Percentiles rank a stretch among this genome's conserved stretches.
These are phyloP conservation scores for Calyptomena viridis DNA, from an alignment of 2,113 vertebrate species.

Conservation along the genomic window DNA sequence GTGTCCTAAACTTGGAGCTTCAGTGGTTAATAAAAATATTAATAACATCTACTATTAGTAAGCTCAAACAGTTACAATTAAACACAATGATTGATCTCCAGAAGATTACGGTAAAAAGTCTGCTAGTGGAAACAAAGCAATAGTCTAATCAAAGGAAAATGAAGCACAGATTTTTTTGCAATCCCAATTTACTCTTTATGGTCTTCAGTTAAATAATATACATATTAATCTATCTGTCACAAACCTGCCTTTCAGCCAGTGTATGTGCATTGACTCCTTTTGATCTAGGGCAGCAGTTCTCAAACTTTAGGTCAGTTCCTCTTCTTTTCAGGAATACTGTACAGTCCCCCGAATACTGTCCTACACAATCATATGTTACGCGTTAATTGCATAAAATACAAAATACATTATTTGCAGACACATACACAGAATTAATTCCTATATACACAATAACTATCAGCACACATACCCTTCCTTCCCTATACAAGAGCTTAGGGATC, in stretches of 20 bases:
- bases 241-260: conserved; percentile 15
- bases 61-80: conserved; percentile 27
- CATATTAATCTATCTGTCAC: neutral
- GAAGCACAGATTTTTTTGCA: conserved; percentile 41
- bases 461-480: neutral
- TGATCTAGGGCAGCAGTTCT: conserved; percentile 59
- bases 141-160: conserved; percentile 45
- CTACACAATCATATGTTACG: conserved; percentile 26
- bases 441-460: conserved; percentile 24
- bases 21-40: conserved; percentile 40
- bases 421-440: conserved; percentile 27
- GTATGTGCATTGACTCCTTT: conserved; percentile 12
- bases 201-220: conserved; percentile 24
- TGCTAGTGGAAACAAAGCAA: conserved; percentile 22
- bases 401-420: conserved; percentile 54
- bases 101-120: neutral
- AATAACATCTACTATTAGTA: neutral
- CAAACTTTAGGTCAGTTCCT: conserved; percentile 8
- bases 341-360: neutral
- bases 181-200: conserved; percentile 22
- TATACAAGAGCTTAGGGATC: neutral
- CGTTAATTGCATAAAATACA: conserved; percentile 43
- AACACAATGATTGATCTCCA: neutral
- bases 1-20: conserved; percentile 26
- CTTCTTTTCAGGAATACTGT: neutral